Percentiles rank a stretch among this genome's conserved stretches.
phyloP scores from a whole-genome alignment of 2,113 vertebrate genomes.

The Labeo rohita region DNA sequence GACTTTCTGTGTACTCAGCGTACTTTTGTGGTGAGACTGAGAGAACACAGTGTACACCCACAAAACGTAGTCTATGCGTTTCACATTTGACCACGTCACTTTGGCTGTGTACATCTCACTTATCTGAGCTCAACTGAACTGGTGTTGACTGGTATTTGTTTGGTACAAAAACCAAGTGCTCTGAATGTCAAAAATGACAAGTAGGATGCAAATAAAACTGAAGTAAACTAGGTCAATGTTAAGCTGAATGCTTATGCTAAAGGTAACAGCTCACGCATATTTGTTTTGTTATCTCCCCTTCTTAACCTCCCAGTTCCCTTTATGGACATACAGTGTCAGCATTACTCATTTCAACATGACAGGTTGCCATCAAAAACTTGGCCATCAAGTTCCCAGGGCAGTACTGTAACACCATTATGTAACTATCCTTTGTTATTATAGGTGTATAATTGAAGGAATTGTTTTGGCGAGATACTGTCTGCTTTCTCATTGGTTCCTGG shows the following conservation, averaged over 20 bases:
- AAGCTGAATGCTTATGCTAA: not conserved
- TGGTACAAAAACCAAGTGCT: not conserved
- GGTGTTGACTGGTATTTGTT: not conserved
- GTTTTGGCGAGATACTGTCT: not conserved
- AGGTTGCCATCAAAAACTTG: not conserved
- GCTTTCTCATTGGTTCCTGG: not conserved
- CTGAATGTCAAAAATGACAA: not conserved
- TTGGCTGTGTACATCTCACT: not conserved
- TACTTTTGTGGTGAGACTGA: conserved; percentile 19
- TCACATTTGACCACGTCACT: not conserved
- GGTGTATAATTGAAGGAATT: not conserved
- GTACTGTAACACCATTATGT: not conserved
- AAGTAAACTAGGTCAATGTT: not conserved
- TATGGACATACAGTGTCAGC: not conserved
- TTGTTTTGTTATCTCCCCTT: not conserved
- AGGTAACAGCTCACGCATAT: not conserved
- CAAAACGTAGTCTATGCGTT: not conserved
- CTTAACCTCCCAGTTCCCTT: not conserved
- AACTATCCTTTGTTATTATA: not conserved
- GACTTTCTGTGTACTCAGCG: not conserved
- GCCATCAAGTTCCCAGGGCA: not conserved
- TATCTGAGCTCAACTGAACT: not conserved
- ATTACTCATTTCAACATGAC: not conserved
- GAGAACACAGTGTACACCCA: conserved; percentile 12
- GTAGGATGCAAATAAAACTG: not conserved